Base-by-base conservation (phyloP, 2,888 invertebrate species). In the Cryptus armator region DNA sequence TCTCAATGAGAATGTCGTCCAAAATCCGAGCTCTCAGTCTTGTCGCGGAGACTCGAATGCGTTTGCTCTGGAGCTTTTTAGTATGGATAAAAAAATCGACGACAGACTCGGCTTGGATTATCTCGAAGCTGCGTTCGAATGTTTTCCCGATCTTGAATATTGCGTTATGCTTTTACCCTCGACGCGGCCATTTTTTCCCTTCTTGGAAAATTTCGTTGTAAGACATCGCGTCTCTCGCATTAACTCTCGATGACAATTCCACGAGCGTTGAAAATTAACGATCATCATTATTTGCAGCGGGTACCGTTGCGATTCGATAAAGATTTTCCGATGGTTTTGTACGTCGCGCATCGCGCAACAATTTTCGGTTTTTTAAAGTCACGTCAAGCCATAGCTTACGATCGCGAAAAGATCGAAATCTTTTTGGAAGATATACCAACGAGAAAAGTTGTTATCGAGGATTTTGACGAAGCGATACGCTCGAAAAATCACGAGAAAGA, bases 121-220 rank as follows among this genome's bases (percentile, higher is more conserved):
- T 70, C 92, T 97, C 14, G 95, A 95, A 86, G 96, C 96, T 0
- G 95, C 96, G 0, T 97, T 97, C 91, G 96, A 96, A 89, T 94
- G 96, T 56, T 96, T 95, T 93, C 96, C 96, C 1, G 94, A 95
- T 4, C 94, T 95, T 37, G 96, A 97, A 67, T 97, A 96, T 89
- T 96, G 96, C 90, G 92, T 96, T 14, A 91, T 96, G 81, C 94
- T 95, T 7, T 88, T 96, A 7, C 96, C 96, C 0, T 94, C 95
- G 0, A 93, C 94, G 3, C 93, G 94, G 66, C 92, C 94, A 0
- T 93, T 94, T n/a, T 95, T 95, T 81, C 94, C 95, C 0, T 91
- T 96, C 14, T 91, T 96, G n/a, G 94, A 95, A 82, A 94, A 95
- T 89, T 96, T 96, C 89, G 94, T 95, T 91, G 96, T 95, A 92